Evolutionary conservation across 2,888 invertebrate genomes (phyloP).

Genomic region (Lottia gigantea): DNA sequence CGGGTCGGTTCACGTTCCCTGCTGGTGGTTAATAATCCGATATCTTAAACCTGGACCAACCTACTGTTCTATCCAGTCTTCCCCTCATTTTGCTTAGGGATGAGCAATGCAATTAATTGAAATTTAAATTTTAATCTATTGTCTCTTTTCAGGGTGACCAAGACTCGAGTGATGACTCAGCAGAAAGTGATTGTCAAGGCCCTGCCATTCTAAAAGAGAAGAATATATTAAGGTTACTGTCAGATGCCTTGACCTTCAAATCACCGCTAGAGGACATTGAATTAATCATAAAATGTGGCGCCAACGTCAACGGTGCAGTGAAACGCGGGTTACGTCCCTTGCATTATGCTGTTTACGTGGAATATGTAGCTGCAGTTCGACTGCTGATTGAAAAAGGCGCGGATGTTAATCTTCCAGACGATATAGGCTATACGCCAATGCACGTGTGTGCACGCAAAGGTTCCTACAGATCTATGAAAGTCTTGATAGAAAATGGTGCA

Average conservation of each 20-base stretch:
- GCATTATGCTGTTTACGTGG: slow-evolving; percentile 93
- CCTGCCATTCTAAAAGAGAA: neutral
- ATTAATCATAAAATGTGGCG: slow-evolving; percentile 84
- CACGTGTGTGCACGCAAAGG: slow-evolving; percentile 92
- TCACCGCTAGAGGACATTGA: slow-evolving; percentile 88
- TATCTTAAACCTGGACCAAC: too few species aligned
- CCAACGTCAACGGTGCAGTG: slow-evolving; percentile 79
- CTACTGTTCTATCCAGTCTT: too few species aligned
- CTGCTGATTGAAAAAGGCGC: slow-evolving; percentile 78
- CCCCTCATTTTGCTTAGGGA: too few species aligned
- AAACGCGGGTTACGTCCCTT: slow-evolving; percentile 88
- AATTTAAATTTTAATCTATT: too few species aligned
- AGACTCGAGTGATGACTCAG: neutral
- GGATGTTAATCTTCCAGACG: slow-evolving; percentile 76
- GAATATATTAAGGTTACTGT: slow-evolving; percentile 75
- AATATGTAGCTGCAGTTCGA: slow-evolving; percentile 80
- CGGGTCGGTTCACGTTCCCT: too few species aligned
- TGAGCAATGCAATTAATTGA: too few species aligned
- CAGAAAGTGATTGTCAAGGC: neutral
- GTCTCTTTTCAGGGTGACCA: too few species aligned
- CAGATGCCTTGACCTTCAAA: slow-evolving; percentile 89
- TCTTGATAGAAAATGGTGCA: slow-evolving; percentile 82
- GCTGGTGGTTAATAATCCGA: too few species aligned
- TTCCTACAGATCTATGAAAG: slow-evolving; percentile 71
- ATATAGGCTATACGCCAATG: slow-evolving; percentile 90